Conservation (phyloP, 2,113 vertebrate species). For the Lota lota region DNA sequence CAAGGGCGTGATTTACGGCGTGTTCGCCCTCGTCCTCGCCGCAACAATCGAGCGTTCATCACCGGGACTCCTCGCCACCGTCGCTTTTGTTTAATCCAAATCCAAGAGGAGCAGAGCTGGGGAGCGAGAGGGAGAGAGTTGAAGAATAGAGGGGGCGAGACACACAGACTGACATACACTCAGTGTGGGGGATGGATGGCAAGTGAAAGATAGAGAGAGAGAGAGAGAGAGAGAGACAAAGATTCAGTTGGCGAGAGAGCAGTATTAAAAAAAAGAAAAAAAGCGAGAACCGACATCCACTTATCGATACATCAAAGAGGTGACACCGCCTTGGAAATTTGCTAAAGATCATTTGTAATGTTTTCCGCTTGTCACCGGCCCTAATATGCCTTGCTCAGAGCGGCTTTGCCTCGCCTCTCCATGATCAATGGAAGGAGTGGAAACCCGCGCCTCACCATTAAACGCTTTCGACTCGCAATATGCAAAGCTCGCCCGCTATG, state of each 20-base stretch:
- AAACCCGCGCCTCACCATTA: constrained; percentile 71
- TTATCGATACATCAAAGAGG: constrained; percentile 58
- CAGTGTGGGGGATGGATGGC: neutral
- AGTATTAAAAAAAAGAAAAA: constrained; percentile 16
- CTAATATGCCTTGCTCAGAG: constrained; percentile 66
- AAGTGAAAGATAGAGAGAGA: constrained; percentile 12
- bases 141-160: neutral
- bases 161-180: neutral
- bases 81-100: constrained; percentile 60
- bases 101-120: constrained; percentile 7
- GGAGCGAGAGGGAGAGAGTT: neutral
- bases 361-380: constrained; percentile 70
- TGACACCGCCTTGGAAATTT: constrained; percentile 62
- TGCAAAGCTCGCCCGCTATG: constrained; percentile 49
- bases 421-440: constrained; percentile 70
- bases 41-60: constrained; percentile 55
- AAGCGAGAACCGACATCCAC: constrained; percentile 24
- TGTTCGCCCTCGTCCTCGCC: constrained; percentile 47
- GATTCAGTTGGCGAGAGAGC: constrained; percentile 10
- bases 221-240: constrained; percentile 2
- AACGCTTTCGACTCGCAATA: constrained; percentile 67
- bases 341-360: constrained; percentile 70
- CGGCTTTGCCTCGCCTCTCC: constrained; percentile 48
- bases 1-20: constrained; percentile 57
- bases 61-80: constrained; percentile 46